Percentiles rank a stretch among this genome's conserved stretches.
Conservation (phyloP, 2,113 vertebrate genomes). For the Amphiprion percula region DNA sequence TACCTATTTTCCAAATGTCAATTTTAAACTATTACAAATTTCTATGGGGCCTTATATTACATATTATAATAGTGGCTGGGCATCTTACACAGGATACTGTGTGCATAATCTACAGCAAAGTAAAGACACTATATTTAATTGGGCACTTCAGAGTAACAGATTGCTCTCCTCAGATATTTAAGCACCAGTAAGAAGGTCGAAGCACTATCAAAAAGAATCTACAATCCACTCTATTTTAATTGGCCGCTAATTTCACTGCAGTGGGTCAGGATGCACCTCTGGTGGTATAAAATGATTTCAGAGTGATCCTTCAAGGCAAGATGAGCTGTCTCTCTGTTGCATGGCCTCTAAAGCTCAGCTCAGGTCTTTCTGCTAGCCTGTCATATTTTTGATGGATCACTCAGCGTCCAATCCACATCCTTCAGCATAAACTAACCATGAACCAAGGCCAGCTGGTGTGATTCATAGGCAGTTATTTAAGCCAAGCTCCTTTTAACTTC, state of each 20-base stretch:
- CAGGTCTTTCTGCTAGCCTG: conserved; percentile 10
- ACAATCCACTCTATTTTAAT: neutral
- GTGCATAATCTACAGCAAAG: neutral
- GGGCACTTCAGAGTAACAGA: no score
- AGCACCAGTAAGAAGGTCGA: neutral
- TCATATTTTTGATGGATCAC: conserved; percentile 37
- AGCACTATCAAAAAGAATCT: neutral
- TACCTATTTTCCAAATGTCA: no score
- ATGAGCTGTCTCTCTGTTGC: neutral
- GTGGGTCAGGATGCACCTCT: neutral
- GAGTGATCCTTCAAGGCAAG: conserved; percentile 1
- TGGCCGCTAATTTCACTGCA: neutral
- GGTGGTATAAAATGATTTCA: neutral
- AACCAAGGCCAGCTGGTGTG: conserved; percentile 14
- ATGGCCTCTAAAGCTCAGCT: neutral
- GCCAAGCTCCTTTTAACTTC: neutral
- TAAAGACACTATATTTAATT: no score
- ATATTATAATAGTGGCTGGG: neutral
- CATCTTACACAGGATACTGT: neutral
- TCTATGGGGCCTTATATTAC: neutral
- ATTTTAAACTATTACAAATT: no score
- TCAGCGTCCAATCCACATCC: neutral
- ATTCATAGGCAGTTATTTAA: neutral
- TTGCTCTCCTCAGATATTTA: no score
- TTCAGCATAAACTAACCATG: conserved; percentile 13